Evolutionary conservation across 2,888 invertebrate species (phyloP).

Genomic region (Odiellus spinosus): DNA sequence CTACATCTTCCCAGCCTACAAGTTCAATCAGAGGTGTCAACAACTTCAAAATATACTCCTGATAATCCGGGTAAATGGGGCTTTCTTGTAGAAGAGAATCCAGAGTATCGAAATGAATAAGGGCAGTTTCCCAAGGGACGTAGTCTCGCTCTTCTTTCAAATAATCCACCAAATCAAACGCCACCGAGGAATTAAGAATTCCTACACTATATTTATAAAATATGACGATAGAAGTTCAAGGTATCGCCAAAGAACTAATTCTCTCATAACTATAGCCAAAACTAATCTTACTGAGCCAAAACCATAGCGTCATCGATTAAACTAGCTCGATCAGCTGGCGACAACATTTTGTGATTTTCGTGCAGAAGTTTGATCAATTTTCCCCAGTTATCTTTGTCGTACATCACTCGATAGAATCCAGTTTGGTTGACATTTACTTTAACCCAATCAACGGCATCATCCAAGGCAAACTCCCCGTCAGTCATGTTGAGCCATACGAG

Average conservation of each 20-base stretch:
- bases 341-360: slow-evolving; percentile 34
- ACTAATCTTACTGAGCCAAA: slow-evolving; percentile 38
- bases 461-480: slow-evolving; percentile 19
- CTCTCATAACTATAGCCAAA: too few species aligned
- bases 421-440: slow-evolving; percentile 69
- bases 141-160: slow-evolving; percentile 54
- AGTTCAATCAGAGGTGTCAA: slow-evolving; percentile 41
- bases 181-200: slow-evolving; percentile 45
- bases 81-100: slow-evolving; percentile 51
- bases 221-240: neutral
- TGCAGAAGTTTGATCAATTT: slow-evolving; percentile 45
- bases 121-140: slow-evolving; percentile 67
- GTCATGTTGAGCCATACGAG: slow-evolving; percentile 27
- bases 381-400: slow-evolving; percentile 47
- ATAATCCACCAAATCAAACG: slow-evolving; percentile 63
- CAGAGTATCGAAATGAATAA: slow-evolving; percentile 57
- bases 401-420: slow-evolving; percentile 68
- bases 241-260: too few species aligned
- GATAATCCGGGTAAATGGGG: slow-evolving; percentile 48
- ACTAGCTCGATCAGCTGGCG: slow-evolving; percentile 54
- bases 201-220: slow-evolving; percentile 10
- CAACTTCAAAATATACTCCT: slow-evolving; percentile 40
- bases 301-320: slow-evolving; percentile 67
- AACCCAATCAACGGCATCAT: slow-evolving; percentile 44
- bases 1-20: slow-evolving; percentile 47